phyloP scores from a whole-genome alignment of 2,113 vertebrate genomes.

The Glaucidium brasilianum region DNA sequence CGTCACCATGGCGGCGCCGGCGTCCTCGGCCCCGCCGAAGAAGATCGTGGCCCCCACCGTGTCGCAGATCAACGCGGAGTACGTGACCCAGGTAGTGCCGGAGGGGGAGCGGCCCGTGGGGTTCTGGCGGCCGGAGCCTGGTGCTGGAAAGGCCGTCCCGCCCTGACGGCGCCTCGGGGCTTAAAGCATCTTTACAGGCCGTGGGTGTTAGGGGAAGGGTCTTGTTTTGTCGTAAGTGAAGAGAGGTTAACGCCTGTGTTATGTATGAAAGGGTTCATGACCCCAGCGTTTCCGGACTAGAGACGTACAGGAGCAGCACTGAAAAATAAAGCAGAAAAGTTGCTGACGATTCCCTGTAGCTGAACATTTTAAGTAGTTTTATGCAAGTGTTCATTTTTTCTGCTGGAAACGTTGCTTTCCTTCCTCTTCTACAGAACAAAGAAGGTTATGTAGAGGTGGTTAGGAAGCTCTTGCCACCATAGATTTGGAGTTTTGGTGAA shows the following conservation, averaged over 20 bases:
- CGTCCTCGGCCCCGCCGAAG: conserved; percentile 77
- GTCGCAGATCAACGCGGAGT: conserved; percentile 96
- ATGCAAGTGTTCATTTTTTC: rapidly evolving
- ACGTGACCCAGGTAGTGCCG: conserved; percentile 89
- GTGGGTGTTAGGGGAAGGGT: rapidly evolving
- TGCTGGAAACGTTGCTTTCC: background rate
- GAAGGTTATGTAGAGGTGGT: background rate
- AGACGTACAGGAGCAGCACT: rapidly evolving
- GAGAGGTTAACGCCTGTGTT: rapidly evolving
- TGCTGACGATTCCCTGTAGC: too few relatives aligned
- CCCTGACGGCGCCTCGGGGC: rapidly evolving
- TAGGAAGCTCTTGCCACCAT: background rate
- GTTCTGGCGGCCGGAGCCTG: background rate
- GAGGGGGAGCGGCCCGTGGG: background rate
- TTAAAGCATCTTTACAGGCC: rapidly evolving
- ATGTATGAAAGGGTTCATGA: rapidly evolving
- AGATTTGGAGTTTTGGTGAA: background rate
- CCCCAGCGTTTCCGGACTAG: rapidly evolving
- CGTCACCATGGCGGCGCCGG: background rate
- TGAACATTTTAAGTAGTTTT: background rate
- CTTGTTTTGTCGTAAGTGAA: rapidly evolving
- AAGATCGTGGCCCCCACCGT: conserved; percentile 94
- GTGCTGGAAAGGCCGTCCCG: rapidly evolving
- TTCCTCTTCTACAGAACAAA: background rate
- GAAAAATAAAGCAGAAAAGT: rapidly evolving